Base-by-base conservation (phyloP, 2,113 vertebrate genomes). In the pig (Sus scrofa) region DNA sequence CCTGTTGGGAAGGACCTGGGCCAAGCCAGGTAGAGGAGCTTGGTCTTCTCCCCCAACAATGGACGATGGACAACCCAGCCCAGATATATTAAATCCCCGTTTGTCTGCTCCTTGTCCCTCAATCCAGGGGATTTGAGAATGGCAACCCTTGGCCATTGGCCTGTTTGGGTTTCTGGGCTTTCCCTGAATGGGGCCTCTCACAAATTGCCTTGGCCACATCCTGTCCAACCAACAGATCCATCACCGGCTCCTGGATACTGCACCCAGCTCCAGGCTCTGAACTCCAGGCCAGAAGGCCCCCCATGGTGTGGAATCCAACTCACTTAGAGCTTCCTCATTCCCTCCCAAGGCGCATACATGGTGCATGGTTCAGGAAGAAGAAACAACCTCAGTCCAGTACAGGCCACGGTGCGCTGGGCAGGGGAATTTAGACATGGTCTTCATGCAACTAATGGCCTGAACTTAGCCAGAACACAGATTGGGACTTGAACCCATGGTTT, bases 351-450 rank as follows among this genome's bases (percentile, higher is more conserved):
- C 4, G 1, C 0, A 4, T 27, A 14, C 13, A 27, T 6, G 74
- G 39, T 2, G 0, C 27, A 6, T 2, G 1, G 24, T 16, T 32
- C 27, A 0, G 12, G 50, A 30, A 24, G 39, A 74, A 24, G 67
- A 58, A 37, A 13, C 0, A 0, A 13, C 52, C 50, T 75, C 39
- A 19, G 22, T 8, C 32, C 5, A 0, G 0, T 6, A 16, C 1
- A 1, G 4, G 39, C 8, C 32, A 32, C 63, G 37, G 1, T 0
- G 7, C 0, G 0, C 7, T 6, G 60, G 60, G 32, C 32, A 16
- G 73, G 13, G 20, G 7, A 75, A 37, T 1, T 70, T 39, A 63
- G 74, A 34, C 1, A 3, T 13, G 18, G 1, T 4, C 30, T n/a
- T n/a, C n/a, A n/a, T n/a, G n/a, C n/a, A n/a, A n/a, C n/a, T n/a